Evolutionary conservation across 2,113 vertebrate species (phyloP), one percentile per base, ranked within the genome.

Genomic region (Ictalurus furcatus): DNA sequence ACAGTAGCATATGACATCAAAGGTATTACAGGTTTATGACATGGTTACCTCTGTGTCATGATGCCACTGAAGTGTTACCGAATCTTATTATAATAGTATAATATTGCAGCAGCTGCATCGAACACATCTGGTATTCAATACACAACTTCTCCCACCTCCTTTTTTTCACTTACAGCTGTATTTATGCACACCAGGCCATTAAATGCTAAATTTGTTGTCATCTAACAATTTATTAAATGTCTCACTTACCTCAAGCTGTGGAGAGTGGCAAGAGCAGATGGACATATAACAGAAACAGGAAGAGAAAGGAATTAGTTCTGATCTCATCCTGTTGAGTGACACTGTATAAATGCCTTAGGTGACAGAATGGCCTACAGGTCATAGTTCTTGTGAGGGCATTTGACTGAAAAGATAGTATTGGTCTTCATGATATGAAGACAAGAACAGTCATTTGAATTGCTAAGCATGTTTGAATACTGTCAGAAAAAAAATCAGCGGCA

Each of bases 201-300:
- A 52, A n/a, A 44, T 80, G n/a, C 40, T 23, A 59, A 81, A 76
- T 78, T 56, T 71, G 58, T 59, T 56, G 40, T 85, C 28, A 48
- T 52, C 61, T 37, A 71, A 65, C 37, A 74, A 88, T 30, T 44
- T 69, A 83, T 74, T 71, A 83, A 30, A 67, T 63, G 52, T 63
- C 93, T 93, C 48, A 78, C 74, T 44, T 90, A 95, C 92, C 91
- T 94, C 93, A 84, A 94, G 93, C 94, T 95, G 90, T 84, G 90
- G 54, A 85, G 11, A 67, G 48, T 4, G 6, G 59, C 84, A 90
- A 91, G 85, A 87, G 84, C 59, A 86, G 89, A 89, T 65, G 61
- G n/a, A 87, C n/a, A 65, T 85, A 74, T 61, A 61, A 87, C 59
- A 67, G 28, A 81, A 30, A 85, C 11, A 87, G 52, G 80, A 79